phyloP scores from a whole-genome alignment of 2,797 vertebrate species.

The Sorex maritimensis region DNA sequence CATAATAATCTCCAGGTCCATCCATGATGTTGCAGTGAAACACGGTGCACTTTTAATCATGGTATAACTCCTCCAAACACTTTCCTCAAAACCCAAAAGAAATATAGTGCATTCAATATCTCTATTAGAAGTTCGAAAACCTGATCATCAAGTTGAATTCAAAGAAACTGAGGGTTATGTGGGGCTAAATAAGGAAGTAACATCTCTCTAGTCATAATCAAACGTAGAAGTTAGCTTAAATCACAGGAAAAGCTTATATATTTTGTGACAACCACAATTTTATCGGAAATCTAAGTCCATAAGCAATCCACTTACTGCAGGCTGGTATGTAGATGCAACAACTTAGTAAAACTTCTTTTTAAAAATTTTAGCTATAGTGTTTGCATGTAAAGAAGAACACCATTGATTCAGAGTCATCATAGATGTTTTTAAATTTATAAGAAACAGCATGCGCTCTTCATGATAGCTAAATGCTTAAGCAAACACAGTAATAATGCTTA shows the following conservation, averaged over 20 bases:
- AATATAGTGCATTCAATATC: not conserved
- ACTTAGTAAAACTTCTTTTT: not conserved
- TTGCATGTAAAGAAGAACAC: not conserved
- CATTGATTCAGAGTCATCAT: not conserved
- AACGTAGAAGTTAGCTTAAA: not conserved
- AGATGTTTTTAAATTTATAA: not conserved
- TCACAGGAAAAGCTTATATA: not conserved
- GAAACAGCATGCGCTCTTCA: not conserved
- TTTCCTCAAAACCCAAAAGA: slow-evolving; percentile 41
- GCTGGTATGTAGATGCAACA: not conserved
- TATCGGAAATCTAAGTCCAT: not conserved
- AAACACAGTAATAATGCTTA: not conserved
- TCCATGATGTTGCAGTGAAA: not conserved
- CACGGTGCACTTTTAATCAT: not conserved
- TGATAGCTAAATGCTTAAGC: not conserved
- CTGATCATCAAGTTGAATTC: not conserved
- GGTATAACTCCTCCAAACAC: not conserved
- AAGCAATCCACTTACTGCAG: not conserved
- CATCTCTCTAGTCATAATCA: not conserved
- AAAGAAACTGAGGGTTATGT: not conserved
- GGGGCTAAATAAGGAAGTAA: not conserved
- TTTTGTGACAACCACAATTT: not conserved
- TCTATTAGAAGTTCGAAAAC: not conserved
- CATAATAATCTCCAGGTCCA: too few relatives aligned
- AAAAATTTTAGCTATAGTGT: slow-evolving; percentile 15